Percentiles rank a stretch among this genome's conserved stretches.
phyloP scores from a whole-genome alignment of 2,797 vertebrate species.

The Scyliorhinus canicula region DNA sequence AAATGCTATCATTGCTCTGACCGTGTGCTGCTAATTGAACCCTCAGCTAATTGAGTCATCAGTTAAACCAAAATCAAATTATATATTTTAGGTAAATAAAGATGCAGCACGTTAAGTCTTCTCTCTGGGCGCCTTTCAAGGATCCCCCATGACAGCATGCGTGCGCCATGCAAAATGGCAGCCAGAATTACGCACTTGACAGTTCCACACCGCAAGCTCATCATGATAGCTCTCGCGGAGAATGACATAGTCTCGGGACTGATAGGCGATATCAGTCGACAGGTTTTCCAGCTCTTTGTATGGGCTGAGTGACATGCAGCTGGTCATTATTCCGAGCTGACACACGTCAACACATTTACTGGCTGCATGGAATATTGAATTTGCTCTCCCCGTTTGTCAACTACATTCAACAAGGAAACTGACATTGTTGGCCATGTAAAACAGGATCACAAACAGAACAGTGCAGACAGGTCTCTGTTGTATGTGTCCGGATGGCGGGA shows the following conservation, averaged over 20 bases:
- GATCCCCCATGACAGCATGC: background rate
- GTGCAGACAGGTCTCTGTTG: background rate
- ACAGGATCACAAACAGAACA: background rate
- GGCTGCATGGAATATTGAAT: background rate
- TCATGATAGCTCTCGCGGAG: background rate
- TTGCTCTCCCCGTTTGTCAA: background rate
- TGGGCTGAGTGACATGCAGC: background rate
- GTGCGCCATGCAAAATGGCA: background rate
- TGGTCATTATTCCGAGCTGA: background rate
- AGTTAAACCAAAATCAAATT: constrained; percentile 17
- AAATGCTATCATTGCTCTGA: constrained; percentile 17
- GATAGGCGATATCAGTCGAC: background rate
- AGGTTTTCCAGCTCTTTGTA: background rate
- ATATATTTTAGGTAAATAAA: constrained; percentile 17
- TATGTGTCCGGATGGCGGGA: background rate
- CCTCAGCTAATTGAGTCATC: constrained; percentile 13
- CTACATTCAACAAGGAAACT: background rate
- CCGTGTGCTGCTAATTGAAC: constrained; percentile 17
- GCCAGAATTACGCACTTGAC: background rate
- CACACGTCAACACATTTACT: background rate
- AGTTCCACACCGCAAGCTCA: background rate
- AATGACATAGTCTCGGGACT: background rate
- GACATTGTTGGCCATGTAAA: background rate
- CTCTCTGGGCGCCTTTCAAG: background rate
- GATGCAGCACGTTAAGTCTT: background rate